Evolutionary conservation across 2,113 vertebrate genomes (phyloP), one percentile per base, ranked within the genome.

Genomic region (Austrofundulus limnaeus): DNA sequence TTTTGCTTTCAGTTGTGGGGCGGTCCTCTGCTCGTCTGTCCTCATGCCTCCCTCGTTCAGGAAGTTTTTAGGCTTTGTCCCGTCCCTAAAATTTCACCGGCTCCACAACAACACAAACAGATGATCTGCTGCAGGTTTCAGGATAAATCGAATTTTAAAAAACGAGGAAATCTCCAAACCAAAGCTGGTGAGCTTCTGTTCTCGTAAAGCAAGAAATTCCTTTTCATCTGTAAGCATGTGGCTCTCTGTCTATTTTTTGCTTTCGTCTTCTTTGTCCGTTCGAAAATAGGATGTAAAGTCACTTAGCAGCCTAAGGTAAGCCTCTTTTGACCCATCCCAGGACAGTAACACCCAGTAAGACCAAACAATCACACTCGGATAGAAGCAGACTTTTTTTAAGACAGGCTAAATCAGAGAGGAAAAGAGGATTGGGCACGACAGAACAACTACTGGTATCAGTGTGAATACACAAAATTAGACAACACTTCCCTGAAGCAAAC

Each of bases 241-340:
- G 20, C 45, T 48, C 42, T 68, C 38, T 48, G n/a, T 61, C 41
- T 54, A 61, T 64, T 72, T 72, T 23, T n/a, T 50, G 45, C 55
- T 80, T 45, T 60, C 21, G 49, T 64, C 61, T 24, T 72, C 70
- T 79, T 79, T 86, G 80, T 81, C 64, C 59, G 43, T 53, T 74
- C 56, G 46, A 55, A 85, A 86, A 83, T 88, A 88, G 84, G 72
- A 50, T 77, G 59, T 77, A 81, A 90, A 90, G 85, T 82, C 88
- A 77, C 84, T 90, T 85, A 88, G 77, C 73, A 77, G 87, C 78
- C 87, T 90, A 81, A 72, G 77, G 63, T 88, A 88, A 90, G 85
- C 88, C 80, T 88, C 87, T 90, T 89, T 65, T 78, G 72, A 37
- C 70, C 69, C 77, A 87, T 46, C 16, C 54, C 61, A 75, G 64